Evolutionary conservation across 2,888 invertebrate genomes (phyloP).

Genomic region (Bembecia ichneumoniformis): DNA sequence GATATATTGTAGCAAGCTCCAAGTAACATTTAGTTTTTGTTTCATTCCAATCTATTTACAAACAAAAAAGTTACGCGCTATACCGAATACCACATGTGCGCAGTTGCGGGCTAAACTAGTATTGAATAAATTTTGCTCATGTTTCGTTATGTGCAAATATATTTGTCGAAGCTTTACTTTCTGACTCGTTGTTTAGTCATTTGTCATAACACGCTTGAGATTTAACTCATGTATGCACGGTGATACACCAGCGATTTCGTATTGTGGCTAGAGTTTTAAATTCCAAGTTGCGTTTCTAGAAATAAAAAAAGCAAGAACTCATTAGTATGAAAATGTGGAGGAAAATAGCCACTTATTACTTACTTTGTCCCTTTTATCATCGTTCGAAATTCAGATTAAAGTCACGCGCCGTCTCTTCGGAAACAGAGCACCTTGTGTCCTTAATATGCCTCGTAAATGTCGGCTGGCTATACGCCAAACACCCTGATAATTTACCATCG

Average conservation of each 20-base stretch:
- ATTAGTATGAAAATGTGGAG: background rate
- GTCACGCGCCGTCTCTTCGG: constrained; percentile 29
- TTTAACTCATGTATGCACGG: background rate
- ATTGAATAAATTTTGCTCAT: too few species aligned
- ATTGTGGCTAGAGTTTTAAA: background rate
- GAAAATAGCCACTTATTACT: background rate
- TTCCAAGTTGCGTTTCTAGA: too few species aligned
- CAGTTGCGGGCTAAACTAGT: too few species aligned
- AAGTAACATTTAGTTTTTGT: too few species aligned
- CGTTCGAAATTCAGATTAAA: constrained; percentile 23
- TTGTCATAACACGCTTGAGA: background rate
- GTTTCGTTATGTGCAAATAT: too few species aligned
- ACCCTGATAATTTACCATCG: constrained; percentile 49
- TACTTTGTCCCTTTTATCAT: background rate
- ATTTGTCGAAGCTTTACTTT: background rate
- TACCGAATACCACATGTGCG: too few species aligned
- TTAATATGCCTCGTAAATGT: constrained; percentile 41
- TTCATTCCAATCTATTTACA: too few species aligned
- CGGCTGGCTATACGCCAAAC: constrained; percentile 48
- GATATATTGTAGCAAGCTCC: too few species aligned
- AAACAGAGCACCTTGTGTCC: constrained; percentile 25
- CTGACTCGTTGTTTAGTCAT: background rate
- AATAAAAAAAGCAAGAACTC: too few species aligned
- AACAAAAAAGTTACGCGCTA: too few species aligned
- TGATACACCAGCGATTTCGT: background rate